These are phyloP conservation scores for Lerista edwardsae DNA, from an alignment of 2,797 vertebrate species.

Conservation along the genomic window DNA sequence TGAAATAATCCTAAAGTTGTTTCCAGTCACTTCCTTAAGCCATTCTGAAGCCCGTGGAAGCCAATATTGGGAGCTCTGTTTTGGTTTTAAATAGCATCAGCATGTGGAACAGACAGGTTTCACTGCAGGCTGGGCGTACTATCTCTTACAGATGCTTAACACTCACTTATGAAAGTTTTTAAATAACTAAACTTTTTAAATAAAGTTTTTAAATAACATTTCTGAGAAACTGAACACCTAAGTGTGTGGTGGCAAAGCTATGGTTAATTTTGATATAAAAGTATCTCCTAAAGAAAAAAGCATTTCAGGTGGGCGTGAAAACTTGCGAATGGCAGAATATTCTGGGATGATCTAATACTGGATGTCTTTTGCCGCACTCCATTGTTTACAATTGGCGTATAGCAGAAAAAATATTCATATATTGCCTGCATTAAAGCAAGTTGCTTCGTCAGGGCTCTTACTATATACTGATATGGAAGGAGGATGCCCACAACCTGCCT, in stretches of 20 bases:
- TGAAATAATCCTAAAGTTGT: too few relatives aligned
- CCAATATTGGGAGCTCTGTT: not conserved
- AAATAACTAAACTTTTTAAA: conserved; percentile 1
- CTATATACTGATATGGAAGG: not conserved
- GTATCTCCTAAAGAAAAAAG: not conserved
- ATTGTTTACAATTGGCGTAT: not conserved
- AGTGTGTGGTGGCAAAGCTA: not conserved
- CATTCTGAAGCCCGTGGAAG: too few relatives aligned
- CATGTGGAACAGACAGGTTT: not conserved
- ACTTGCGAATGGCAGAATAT: too few relatives aligned
- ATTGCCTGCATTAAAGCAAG: not conserved
- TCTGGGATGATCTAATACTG: not conserved
- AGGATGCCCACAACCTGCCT: too few relatives aligned
- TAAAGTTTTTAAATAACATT: not conserved
- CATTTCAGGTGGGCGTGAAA: not conserved
- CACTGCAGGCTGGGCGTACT: not conserved
- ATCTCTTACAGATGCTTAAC: not conserved
- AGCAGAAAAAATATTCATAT: not conserved
- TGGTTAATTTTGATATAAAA: not conserved
- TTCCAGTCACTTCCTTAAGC: too few relatives aligned
- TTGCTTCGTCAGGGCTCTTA: too few relatives aligned
- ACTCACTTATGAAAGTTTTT: not conserved
- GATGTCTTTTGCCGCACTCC: not conserved
- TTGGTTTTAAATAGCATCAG: not conserved
- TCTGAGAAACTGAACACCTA: not conserved